Percentiles rank a stretch among this genome's conserved stretches.
Evolutionary conservation across 2,113 vertebrate species (phyloP).

Genomic region (Aramus guarauna): DNA sequence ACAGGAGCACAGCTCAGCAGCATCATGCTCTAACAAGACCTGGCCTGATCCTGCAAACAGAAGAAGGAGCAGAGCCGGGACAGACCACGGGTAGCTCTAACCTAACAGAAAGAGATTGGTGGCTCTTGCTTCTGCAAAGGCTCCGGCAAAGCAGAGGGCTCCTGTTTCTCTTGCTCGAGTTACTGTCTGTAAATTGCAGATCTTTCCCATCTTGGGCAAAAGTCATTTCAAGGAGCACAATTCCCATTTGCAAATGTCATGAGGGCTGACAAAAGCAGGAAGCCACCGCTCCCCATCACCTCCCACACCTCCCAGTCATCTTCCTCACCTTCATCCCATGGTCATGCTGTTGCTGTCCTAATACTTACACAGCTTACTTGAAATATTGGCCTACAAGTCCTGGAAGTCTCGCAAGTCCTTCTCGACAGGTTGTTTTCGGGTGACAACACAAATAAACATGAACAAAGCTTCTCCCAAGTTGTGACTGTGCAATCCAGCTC

Average conservation of each 20-base stretch:
- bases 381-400: background rate
- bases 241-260: background rate
- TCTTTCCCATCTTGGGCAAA: background rate
- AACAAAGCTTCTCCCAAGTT: background rate
- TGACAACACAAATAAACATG: background rate
- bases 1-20: background rate
- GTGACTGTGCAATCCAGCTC: background rate
- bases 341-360: rapidly evolving
- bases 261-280: background rate
- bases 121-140: background rate
- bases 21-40: background rate
- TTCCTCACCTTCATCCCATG: background rate
- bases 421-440: background rate
- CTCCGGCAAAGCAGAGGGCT: background rate
- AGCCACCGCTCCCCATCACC: background rate
- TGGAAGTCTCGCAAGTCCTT: background rate
- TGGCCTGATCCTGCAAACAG: background rate
- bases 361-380: background rate
- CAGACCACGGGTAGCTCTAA: background rate
- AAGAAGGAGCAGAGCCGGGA: background rate
- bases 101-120: rapidly evolving
- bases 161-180: background rate
- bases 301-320: background rate
- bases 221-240: background rate
- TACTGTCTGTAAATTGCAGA: background rate